Evolutionary conservation across 2,113 vertebrate species (phyloP).

Genomic region (Oreochromis tanganicae): DNA sequence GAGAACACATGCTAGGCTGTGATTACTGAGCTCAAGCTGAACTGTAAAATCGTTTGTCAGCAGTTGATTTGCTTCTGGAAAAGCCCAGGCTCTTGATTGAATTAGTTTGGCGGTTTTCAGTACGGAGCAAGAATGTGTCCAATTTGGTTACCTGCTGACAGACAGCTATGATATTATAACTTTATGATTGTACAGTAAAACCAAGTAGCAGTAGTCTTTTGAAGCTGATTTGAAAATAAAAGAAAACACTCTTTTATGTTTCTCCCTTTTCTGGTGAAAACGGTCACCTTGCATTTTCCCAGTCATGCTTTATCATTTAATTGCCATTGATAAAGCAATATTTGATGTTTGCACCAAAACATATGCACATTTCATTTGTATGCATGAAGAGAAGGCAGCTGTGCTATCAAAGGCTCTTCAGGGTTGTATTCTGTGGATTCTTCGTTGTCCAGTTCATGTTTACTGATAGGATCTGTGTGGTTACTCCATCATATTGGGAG

Average conservation of each 20-base stretch:
- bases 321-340: not conserved
- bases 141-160: slow-evolving; percentile 52
- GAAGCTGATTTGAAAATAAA: not conserved
- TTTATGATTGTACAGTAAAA: slow-evolving; percentile 10
- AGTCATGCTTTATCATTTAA: not conserved
- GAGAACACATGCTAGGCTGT: slow-evolving; percentile 63
- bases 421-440: slow-evolving; percentile 9
- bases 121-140: slow-evolving; percentile 47
- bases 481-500: slow-evolving; percentile 60
- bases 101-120: slow-evolving; percentile 62
- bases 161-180: slow-evolving; percentile 25
- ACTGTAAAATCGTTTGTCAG: slow-evolving; percentile 71
- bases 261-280: not conserved
- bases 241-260: not conserved
- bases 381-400: slow-evolving; percentile 27
- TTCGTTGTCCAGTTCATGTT: slow-evolving; percentile 58
- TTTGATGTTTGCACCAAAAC: not conserved
- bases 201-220: not conserved
- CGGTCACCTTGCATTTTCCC: not conserved
- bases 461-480: slow-evolving; percentile 64
- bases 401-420: slow-evolving; percentile 40
- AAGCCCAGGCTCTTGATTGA: slow-evolving; percentile 61
- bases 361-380: slow-evolving; percentile 19
- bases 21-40: slow-evolving; percentile 63
- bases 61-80: slow-evolving; percentile 67